Conservation (phyloP, 2,888 invertebrate genomes). For the Maniola hyperantus region DNA sequence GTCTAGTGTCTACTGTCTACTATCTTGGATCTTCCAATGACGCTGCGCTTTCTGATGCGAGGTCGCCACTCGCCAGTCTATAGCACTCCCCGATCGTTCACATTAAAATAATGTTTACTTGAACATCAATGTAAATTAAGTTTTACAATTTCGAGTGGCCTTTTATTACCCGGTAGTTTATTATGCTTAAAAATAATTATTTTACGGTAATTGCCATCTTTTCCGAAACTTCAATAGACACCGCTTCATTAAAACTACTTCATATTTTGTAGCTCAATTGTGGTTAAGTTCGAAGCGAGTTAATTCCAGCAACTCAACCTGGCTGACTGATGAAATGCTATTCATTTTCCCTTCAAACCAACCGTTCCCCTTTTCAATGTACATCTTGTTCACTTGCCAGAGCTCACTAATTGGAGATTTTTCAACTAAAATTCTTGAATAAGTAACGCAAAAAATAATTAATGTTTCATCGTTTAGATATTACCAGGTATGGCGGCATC, state of each 20-base stretch:
- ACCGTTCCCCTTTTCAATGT: conserved; percentile 9
- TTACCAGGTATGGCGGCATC: too few relatives aligned
- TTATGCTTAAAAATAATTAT: too few relatives aligned
- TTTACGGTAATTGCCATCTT: not conserved
- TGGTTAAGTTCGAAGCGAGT: not conserved
- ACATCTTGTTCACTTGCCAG: conserved; percentile 22
- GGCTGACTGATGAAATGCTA: conserved; percentile 3
- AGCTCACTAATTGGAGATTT: conserved; percentile 26
- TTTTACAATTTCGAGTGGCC: too few relatives aligned
- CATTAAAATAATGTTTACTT: too few relatives aligned
- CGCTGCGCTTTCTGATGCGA: too few relatives aligned
- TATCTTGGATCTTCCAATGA: too few relatives aligned
- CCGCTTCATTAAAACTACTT: not conserved
- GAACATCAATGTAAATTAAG: too few relatives aligned
- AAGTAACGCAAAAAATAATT: not conserved
- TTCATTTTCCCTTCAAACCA: conserved; percentile 6
- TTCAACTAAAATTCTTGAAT: conserved; percentile 23
- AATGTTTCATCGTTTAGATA: not conserved
- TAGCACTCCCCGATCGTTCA: too few relatives aligned
- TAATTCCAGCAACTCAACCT: conserved; percentile 6
- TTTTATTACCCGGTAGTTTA: too few relatives aligned
- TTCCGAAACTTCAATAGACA: not conserved
- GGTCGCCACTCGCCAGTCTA: too few relatives aligned
- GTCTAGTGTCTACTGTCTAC: too few relatives aligned
- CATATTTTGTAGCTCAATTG: not conserved